Base-by-base conservation (phyloP, 2,888 invertebrate species). In the Drosophila nr. medialis region DNA sequence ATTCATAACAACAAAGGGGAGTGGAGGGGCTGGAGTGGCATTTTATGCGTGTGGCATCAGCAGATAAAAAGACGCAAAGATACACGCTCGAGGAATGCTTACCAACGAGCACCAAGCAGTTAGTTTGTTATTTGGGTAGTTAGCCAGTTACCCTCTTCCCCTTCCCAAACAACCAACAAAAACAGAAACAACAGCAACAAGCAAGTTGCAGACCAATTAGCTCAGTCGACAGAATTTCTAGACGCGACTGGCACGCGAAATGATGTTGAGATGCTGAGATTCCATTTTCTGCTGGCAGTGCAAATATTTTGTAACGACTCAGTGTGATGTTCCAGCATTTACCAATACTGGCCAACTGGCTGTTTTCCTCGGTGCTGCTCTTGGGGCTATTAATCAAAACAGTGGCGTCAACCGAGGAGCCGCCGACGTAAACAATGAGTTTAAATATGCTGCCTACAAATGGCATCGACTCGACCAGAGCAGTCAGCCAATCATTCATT, bases 331-430 rank as follows among this genome's bases (percentile, higher is more conserved):
- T 42, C 6, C 40, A 15, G 45, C 54, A 58, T 38, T 51, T 54
- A 48, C 67, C 64, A 15, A 29, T 5, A 64, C 50, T 34, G 61
- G 24, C 21, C 6, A 11, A 18, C 45, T 21, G 21, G 11, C 48
- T 36, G 53, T 24, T 18, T 54, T 24, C 36, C 10, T 56, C 62
- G 69, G 63, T 72, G 62, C 72, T 53, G 36, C 65, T 40, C 11
- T 42, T 11, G 7, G 18, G 36, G 50, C 78, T 72, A 90, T 90
- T 84, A 84, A 87, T 87, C 87, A 90, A 77, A 82, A 66, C 69
- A 50, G 66, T 64, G 60, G 63, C 55, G 62, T 40, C 66, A 71
- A 68, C 71, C 53, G 75, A 71, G 55, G 69, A 67, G 70, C 54
- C 64, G 48, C 74, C 69, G 68, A 59, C 59, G 70, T 70, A 75